phyloP scores from a whole-genome alignment of 2,888 invertebrate genomes.

The Thera obeliscata region DNA sequence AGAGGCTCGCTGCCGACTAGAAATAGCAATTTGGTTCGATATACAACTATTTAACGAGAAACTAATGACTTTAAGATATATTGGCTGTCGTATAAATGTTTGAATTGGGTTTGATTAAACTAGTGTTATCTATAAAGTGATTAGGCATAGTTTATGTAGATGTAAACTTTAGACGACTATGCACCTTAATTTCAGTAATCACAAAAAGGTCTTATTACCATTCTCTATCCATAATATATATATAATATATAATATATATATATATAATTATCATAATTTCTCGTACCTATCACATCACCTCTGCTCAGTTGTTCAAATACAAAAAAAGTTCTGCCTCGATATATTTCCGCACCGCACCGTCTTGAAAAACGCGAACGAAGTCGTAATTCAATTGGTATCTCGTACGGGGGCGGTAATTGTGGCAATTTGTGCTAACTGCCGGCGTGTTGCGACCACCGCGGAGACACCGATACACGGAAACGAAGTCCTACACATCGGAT shows the following conservation, averaged over 20 bases:
- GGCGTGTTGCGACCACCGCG: conserved; percentile 52
- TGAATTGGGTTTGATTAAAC: conserved; percentile 41
- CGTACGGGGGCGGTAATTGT: conserved; percentile 60
- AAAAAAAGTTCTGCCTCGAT: background rate
- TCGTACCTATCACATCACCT: too few species aligned
- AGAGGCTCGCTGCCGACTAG: conserved; percentile 51
- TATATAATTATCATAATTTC: too few species aligned
- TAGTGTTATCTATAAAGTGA: conserved; percentile 35
- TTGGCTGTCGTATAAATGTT: conserved; percentile 38
- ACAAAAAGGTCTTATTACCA: too few species aligned
- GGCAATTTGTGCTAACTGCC: conserved; percentile 67
- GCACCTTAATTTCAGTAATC: background rate
- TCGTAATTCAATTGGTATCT: conserved; percentile 67
- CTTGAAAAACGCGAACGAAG: conserved; percentile 48
- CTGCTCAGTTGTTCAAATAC: too few species aligned
- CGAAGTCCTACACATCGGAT: conserved; percentile 13
- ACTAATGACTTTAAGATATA: conserved; percentile 45
- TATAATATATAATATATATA: too few species aligned
- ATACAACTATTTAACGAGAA: conserved; percentile 52
- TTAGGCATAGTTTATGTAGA: conserved; percentile 31
- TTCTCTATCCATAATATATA: too few species aligned
- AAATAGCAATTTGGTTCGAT: conserved; percentile 53
- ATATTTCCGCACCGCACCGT: conserved; percentile 33
- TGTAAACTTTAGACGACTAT: conserved; percentile 3
- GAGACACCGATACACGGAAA: conserved; percentile 41